These are phyloP conservation scores for Anagrus nilaparvatae DNA, from an alignment of 1,140 invertebrate species.

Conservation along the genomic window DNA sequence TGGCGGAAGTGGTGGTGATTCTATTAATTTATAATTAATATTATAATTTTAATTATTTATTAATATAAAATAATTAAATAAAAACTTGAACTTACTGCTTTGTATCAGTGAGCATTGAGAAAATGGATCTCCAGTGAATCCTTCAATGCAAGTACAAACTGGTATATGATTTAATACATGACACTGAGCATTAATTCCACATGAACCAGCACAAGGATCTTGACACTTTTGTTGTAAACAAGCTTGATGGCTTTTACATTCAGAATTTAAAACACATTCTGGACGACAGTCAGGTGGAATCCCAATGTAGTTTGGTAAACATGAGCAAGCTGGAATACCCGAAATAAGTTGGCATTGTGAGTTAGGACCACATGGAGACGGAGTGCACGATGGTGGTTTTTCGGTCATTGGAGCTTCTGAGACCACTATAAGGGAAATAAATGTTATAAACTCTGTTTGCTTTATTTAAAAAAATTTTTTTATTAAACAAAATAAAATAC, in stretches of 20 bases:
- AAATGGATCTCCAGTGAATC: constrained; percentile 67
- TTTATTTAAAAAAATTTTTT: neutral
- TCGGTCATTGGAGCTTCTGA: constrained; percentile 42
- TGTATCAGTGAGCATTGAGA: constrained; percentile 51
- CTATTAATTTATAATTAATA: neutral
- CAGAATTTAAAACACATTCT: constrained; percentile 61
- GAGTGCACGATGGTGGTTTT: constrained; percentile 59
- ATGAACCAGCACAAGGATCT: constrained; percentile 66
- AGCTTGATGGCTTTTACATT: constrained; percentile 59
- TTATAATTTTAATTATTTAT: neutral
- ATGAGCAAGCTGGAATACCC: constrained; percentile 66
- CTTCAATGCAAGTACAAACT: constrained; percentile 61
- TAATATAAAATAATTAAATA: neutral
- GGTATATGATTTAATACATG: constrained; percentile 63
- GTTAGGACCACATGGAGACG: constrained; percentile 73
- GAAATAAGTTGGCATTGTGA: constrained; percentile 63
- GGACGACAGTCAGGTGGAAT: constrained; percentile 64
- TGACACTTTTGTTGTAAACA: constrained; percentile 64
- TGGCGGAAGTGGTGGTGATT: constrained; percentile 29
- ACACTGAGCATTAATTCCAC: constrained; percentile 63
- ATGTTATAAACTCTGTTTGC: neutral
- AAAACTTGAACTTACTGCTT: constrained; percentile 25
- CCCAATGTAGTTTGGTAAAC: constrained; percentile 62
- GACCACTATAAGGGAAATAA: neutral
- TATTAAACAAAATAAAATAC: too few species aligned